Evolutionary conservation across 2,888 invertebrate species (phyloP).

Genomic region (Amphiduros pacificus): DNA sequence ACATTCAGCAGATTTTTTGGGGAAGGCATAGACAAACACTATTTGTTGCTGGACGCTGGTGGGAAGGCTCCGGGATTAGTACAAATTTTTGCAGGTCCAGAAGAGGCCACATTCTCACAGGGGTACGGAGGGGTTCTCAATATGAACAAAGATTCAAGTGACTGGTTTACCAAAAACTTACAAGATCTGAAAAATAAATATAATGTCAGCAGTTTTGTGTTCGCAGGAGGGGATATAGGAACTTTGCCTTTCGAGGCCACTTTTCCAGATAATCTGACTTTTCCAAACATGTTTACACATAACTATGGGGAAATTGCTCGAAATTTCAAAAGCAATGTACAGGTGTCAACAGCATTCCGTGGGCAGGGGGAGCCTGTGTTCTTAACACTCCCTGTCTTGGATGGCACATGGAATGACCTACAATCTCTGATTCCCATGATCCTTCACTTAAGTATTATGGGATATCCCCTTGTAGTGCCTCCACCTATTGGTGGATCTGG

Average conservation of each 20-base stretch:
- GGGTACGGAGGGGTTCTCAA: not conserved
- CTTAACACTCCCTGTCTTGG: not conserved
- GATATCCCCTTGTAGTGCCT: slow-evolving; percentile 86
- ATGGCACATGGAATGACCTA: not conserved
- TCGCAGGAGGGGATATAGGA: not conserved
- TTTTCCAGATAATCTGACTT: not conserved
- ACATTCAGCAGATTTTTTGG: not conserved
- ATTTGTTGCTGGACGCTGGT: slow-evolving; percentile 7
- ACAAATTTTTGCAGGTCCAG: not conserved
- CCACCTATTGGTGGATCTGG: slow-evolving; percentile 70
- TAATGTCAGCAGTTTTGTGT: no score
- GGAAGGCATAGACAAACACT: not conserved
- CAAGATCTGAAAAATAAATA: no score
- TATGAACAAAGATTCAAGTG: no score
- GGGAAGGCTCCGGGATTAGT: slow-evolving; percentile 7
- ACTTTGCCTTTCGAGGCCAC: not conserved
- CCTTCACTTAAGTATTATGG: slow-evolving; percentile 39
- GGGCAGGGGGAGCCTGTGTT: not conserved
- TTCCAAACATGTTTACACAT: not conserved
- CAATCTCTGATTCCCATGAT: not conserved
- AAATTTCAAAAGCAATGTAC: not conserved
- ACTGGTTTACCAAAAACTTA: not conserved
- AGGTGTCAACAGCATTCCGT: not conserved
- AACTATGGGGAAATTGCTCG: not conserved
- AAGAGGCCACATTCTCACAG: not conserved